Conservation (phyloP, 2,113 vertebrate genomes). For the Pogonocichla stellata region DNA sequence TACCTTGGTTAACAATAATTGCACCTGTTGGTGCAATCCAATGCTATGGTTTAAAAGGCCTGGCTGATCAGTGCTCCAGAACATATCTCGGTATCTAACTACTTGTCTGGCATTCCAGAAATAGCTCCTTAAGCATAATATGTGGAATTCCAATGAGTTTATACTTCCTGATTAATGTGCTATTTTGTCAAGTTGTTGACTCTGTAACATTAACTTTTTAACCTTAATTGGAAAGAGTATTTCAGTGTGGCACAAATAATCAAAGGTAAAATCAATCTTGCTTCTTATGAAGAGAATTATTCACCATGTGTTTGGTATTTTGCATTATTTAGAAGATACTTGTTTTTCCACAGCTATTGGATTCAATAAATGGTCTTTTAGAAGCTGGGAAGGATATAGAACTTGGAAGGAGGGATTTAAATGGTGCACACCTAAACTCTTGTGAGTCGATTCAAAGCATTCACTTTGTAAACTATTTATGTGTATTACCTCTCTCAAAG, state of each 20-base stretch:
- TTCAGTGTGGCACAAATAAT: slow-evolving; percentile 54
- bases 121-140: neutral
- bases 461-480: neutral
- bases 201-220: slow-evolving; percentile 65
- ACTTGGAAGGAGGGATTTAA: neutral
- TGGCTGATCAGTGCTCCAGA: slow-evolving; percentile 32
- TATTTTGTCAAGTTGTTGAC: slow-evolving; percentile 58
- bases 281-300: slow-evolving; percentile 44
- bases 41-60: neutral
- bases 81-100: neutral
- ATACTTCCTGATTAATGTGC: slow-evolving; percentile 56
- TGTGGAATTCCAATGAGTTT: slow-evolving; percentile 49
- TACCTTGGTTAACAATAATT: neutral
- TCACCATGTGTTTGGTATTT: slow-evolving; percentile 42
- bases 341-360: slow-evolving; percentile 40
- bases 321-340: slow-evolving; percentile 61
- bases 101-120: slow-evolving; percentile 22
- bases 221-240: slow-evolving; percentile 60
- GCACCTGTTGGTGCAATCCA: neutral
- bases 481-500: neutral
- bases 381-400: neutral
- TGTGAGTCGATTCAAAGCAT: neutral
- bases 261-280: slow-evolving; percentile 68
- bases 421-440: neutral
- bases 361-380: slow-evolving; percentile 39